These are phyloP conservation scores for Trachemys scripta DNA, from an alignment of 2,113 vertebrate genomes.

Conservation along the genomic window DNA sequence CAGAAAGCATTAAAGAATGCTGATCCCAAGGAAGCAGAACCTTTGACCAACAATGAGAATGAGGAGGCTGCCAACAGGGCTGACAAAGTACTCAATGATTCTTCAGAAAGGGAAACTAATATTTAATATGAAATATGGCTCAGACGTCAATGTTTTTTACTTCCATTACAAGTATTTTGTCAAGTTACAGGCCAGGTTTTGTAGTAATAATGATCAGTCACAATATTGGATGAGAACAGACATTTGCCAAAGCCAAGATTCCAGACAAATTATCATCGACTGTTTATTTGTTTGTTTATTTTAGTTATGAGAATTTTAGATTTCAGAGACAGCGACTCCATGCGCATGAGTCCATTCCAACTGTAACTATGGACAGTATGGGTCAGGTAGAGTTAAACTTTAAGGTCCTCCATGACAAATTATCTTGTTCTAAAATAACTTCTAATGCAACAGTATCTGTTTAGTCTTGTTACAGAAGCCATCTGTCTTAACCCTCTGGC, in stretches of 20 bases:
- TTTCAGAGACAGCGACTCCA: constrained; percentile 17
- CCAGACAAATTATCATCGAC: constrained; percentile 5
- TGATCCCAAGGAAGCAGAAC: constrained; percentile 79
- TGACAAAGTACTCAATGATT: constrained; percentile 64
- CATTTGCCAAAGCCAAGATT: constrained; percentile 53
- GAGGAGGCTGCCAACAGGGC: constrained; percentile 71
- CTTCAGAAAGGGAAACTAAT: constrained; percentile 93
- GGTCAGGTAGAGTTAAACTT: constrained; percentile 24
- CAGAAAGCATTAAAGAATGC: constrained; percentile 71
- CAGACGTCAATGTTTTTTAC: constrained; percentile 62
- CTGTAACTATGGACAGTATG: constrained; percentile 1
- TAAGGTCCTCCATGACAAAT: constrained; percentile 44
- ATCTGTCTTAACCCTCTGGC: neutral
- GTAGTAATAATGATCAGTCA: constrained; percentile 59
- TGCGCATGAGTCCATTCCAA: constrained; percentile 15
- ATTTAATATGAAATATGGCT: constrained; percentile 81
- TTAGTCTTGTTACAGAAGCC: neutral
- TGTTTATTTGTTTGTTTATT: constrained; percentile 59
- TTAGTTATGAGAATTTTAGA: constrained; percentile 13
- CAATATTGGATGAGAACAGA: constrained; percentile 48
- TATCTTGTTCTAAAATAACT: constrained; percentile 12
- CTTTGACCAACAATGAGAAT: constrained; percentile 67
- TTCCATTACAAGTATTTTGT: constrained; percentile 62
- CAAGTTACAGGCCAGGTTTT: constrained; percentile 61
- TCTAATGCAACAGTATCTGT: neutral